Percentiles rank a stretch among this genome's conserved stretches.
phyloP scores from a whole-genome alignment of 2,113 vertebrate species.

The Myiopsitta monachus region DNA sequence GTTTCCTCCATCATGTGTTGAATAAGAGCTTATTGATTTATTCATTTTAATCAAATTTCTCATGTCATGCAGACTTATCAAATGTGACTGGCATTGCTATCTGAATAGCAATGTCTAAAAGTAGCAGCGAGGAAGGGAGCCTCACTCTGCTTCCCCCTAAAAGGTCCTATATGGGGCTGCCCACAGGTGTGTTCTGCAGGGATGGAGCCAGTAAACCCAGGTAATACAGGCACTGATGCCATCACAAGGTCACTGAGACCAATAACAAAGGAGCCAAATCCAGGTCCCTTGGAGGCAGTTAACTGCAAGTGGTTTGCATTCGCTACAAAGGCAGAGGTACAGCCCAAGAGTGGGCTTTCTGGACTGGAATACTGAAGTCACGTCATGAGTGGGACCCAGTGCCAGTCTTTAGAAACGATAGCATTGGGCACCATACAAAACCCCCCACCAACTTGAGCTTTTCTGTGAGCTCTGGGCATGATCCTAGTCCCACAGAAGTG shows the following conservation, averaged over 20 bases:
- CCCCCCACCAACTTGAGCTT: background rate
- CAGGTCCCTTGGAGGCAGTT: background rate
- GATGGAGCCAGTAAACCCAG: rapidly evolving
- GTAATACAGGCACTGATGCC: rapidly evolving
- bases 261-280: background rate
- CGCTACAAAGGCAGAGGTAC: background rate
- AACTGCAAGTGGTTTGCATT: background rate
- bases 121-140: background rate
- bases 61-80: background rate
- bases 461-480: background rate
- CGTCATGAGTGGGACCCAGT: rapidly evolving
- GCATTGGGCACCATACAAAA: background rate
- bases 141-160: background rate
- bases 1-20: background rate
- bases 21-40: background rate
- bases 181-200: rapidly evolving
- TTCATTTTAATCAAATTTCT: background rate
- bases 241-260: rapidly evolving
- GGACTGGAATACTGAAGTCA: background rate
- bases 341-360: background rate
- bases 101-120: background rate
- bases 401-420: rapidly evolving
- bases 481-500: conserved; percentile 12
- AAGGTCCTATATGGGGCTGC: background rate
- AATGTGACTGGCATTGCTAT: too few species aligned